These are phyloP conservation scores for Drosophila borealis DNA, from an alignment of 2,888 invertebrate species.

Conservation along the genomic window DNA sequence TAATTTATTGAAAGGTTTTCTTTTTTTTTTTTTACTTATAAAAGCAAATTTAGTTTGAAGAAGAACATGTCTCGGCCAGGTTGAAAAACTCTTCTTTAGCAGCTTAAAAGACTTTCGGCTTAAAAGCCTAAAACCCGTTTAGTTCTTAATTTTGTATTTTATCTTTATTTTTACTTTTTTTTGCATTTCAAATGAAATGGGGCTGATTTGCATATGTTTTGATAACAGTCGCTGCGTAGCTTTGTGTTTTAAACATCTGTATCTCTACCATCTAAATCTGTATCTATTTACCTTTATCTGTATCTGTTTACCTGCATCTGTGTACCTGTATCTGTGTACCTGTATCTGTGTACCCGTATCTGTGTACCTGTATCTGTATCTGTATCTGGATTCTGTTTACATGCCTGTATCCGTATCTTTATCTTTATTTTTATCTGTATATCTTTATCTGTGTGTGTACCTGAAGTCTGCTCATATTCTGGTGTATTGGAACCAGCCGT, in stretches of 20 bases:
- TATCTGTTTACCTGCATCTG: constrained; percentile 6
- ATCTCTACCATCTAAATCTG: constrained; percentile 8
- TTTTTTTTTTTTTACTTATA: background rate
- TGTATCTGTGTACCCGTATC: background rate
- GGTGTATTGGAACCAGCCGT: background rate
- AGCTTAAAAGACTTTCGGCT: constrained; percentile 20
- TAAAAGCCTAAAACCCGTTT: constrained; percentile 62
- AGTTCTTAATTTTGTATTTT: constrained; percentile 21
- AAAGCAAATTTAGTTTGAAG: constrained; percentile 1
- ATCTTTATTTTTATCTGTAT: background rate
- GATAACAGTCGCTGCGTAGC: constrained; percentile 60
- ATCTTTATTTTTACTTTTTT: constrained; percentile 48
- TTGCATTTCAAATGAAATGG: constrained; percentile 50
- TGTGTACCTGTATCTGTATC: background rate
- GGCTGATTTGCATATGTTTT: constrained; percentile 73
- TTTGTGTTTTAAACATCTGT: constrained; percentile 26
- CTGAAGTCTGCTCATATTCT: constrained; percentile 10
- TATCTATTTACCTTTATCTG: background rate
- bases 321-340: constrained; percentile 2
- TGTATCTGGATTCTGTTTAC: background rate
- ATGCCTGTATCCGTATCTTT: constrained; percentile 1
- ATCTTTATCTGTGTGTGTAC: constrained; percentile 12
- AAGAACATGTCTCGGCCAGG: background rate
- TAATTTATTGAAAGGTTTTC: constrained; percentile 7
- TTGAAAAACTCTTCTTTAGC: constrained; percentile 25